A percentile compares a stretch with the other conserved stretches of the same genome.
These are phyloP conservation scores for Dendroctonus ponderosae DNA, from an alignment of 1,140 invertebrate species.

Conservation along the genomic window DNA sequence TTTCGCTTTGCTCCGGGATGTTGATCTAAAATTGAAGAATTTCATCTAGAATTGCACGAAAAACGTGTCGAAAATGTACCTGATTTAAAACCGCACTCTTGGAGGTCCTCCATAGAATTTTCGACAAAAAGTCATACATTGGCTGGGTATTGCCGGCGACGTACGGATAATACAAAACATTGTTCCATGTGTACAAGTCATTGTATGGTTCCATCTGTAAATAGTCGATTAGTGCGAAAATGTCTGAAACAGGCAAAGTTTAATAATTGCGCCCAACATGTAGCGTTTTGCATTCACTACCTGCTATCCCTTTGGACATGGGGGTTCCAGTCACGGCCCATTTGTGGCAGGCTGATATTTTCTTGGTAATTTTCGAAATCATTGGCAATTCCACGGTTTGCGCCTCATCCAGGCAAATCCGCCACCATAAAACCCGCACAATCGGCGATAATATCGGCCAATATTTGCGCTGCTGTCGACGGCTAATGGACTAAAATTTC, in stretches of 20 bases:
- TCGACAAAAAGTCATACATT: conserved; percentile 57
- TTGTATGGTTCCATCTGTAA: conserved; percentile 63
- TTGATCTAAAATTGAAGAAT: conserved; percentile 44
- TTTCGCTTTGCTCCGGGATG: conserved; percentile 54
- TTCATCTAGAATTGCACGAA: neutral
- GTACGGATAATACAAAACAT: conserved; percentile 59
- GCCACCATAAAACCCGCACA: conserved; percentile 71
- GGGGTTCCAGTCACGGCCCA: conserved; percentile 83
- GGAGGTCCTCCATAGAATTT: conserved; percentile 68
- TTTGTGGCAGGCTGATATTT: conserved; percentile 60
- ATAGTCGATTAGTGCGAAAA: conserved; percentile 71
- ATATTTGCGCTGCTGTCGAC: conserved; percentile 62
- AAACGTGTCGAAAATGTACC: conserved; percentile 29
- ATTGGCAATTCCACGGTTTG: conserved; percentile 74
- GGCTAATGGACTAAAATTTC: conserved; percentile 31
- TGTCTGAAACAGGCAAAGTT: conserved; percentile 52
- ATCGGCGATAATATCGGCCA: conserved; percentile 63
- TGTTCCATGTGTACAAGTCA: conserved; percentile 56
- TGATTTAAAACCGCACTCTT: conserved; percentile 64
- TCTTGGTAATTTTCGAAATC: conserved; percentile 63
- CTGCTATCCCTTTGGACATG: conserved; percentile 62
- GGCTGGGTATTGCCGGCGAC: conserved; percentile 52
- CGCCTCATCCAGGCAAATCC: conserved; percentile 78
- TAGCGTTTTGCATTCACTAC: conserved; percentile 44
- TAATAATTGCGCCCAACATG: neutral